phyloP scores from a whole-genome alignment of 2,888 invertebrate genomes.

The Drosophila phalerata region DNA sequence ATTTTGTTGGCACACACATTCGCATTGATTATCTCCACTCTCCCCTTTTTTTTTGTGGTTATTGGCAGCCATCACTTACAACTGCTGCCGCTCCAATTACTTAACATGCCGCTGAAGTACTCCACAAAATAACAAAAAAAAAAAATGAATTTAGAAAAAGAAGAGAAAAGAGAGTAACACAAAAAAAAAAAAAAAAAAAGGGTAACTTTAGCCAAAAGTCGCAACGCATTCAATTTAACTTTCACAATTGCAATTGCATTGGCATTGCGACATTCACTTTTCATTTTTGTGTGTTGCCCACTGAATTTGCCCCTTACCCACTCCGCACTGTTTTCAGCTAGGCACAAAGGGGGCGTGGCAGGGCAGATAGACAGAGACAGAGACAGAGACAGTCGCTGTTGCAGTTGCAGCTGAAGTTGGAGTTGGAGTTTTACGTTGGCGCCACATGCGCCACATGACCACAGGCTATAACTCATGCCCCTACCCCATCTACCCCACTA shows the following conservation, averaged over 20 bases:
- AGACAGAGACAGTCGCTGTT: not conserved
- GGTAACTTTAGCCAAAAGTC: conserved; percentile 38
- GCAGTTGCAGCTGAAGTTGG: conserved; percentile 24
- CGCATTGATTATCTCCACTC: conserved; percentile 39
- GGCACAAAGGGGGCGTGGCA: conserved; percentile 23
- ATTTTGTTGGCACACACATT: conserved; percentile 41
- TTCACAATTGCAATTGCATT: conserved; percentile 69
- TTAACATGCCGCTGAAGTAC: conserved; percentile 55
- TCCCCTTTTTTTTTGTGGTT: not conserved
- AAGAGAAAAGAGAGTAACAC: not conserved
- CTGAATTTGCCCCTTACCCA: not conserved
- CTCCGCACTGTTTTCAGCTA: not conserved
- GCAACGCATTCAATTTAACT: conserved; percentile 67
- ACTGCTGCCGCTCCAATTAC: conserved; percentile 66
- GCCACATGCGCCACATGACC: conserved; percentile 68
- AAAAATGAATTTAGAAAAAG: conserved; percentile 1
- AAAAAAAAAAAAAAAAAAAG: conserved; percentile 13
- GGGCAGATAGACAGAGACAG: not conserved
- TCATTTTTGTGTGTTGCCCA: conserved; percentile 45
- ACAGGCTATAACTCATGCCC: conserved; percentile 63
- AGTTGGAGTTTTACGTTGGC: conserved; percentile 40
- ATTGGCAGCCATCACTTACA: conserved; percentile 39
- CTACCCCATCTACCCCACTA: not conserved
- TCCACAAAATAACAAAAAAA: conserved; percentile 19
- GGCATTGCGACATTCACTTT: conserved; percentile 69